Percentiles rank a stretch among this genome's conserved stretches.
Conservation (phyloP, 2,113 vertebrate genomes). For the Spea multiplicata region DNA sequence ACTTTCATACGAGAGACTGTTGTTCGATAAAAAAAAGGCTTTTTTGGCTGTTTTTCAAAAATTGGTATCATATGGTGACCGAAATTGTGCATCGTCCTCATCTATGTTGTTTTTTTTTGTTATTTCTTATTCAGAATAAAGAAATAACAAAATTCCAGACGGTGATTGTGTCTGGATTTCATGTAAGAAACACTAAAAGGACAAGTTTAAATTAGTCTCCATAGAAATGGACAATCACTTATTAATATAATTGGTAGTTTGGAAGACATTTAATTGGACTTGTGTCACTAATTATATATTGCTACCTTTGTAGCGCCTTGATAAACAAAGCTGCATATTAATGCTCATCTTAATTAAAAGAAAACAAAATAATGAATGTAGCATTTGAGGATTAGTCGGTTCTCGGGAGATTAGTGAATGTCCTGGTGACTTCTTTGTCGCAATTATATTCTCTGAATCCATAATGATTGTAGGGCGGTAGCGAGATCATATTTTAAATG, state of each 20-base stretch:
- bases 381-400: not conserved
- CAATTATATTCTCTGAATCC: not conserved
- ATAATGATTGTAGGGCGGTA: not conserved
- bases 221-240: not conserved
- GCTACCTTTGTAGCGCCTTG: not conserved
- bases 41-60: too few relatives aligned
- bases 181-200: not conserved
- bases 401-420: not conserved
- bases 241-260: conserved; percentile 27
- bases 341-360: conserved; percentile 4
- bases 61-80: too few relatives aligned
- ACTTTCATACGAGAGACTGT: too few relatives aligned
- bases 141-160: not conserved
- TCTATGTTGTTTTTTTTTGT: not conserved
- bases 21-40: too few relatives aligned
- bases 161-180: not conserved
- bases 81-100: too few relatives aligned
- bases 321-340: conserved; percentile 2
- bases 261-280: conserved; percentile 18
- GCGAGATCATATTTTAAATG: too few relatives aligned
- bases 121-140: not conserved
- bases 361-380: conserved; percentile 13
- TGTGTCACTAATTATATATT: conserved; percentile 20
- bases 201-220: conserved; percentile 15
- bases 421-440: not conserved